These are phyloP conservation scores for Corydoras maculifer DNA, from an alignment of 2,113 vertebrate genomes.

Conservation along the genomic window DNA sequence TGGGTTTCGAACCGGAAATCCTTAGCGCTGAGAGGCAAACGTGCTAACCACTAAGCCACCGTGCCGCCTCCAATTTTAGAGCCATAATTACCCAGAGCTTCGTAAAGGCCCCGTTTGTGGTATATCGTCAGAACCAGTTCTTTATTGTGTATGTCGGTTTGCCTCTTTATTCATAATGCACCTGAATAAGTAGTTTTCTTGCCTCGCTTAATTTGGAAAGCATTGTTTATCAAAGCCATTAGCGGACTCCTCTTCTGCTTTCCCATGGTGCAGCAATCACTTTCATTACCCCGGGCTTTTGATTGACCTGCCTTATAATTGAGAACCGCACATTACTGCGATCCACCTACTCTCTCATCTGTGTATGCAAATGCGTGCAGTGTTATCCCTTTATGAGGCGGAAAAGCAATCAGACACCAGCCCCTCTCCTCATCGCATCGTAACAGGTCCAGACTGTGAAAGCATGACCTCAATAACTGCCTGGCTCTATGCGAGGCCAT, in stretches of 20 bases:
- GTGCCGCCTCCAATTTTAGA: no score
- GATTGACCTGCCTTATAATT: conserved; percentile 37
- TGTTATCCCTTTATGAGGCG: conserved; percentile 22
- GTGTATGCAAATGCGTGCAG: conserved; percentile 39
- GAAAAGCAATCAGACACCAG: conserved; percentile 26
- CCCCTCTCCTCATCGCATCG: background rate
- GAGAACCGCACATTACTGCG: conserved; percentile 25
- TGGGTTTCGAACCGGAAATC: no score
- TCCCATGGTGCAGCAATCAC: conserved; percentile 11
- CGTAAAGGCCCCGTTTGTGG: no score
- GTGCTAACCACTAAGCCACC: no score
- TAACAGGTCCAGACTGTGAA: conserved; percentile 11
- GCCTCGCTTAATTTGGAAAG: conserved; percentile 18
- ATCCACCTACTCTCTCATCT: conserved; percentile 26
- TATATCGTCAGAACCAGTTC: no score
- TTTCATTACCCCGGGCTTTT: conserved; percentile 26
- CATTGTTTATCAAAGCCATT: conserved; percentile 27
- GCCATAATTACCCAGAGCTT: no score
- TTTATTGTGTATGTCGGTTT: no score
- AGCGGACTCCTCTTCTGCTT: conserved; percentile 17
- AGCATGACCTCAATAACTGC: conserved; percentile 29
- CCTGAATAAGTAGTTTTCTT: background rate
- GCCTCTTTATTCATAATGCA: no score
- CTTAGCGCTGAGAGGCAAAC: no score
- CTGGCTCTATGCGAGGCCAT: conserved; percentile 3